Percentiles rank a stretch among this genome's conserved stretches.
These are phyloP conservation scores for Chrysochloris asiatica DNA, from an alignment of 2,113 vertebrate species.

Conservation along the genomic window DNA sequence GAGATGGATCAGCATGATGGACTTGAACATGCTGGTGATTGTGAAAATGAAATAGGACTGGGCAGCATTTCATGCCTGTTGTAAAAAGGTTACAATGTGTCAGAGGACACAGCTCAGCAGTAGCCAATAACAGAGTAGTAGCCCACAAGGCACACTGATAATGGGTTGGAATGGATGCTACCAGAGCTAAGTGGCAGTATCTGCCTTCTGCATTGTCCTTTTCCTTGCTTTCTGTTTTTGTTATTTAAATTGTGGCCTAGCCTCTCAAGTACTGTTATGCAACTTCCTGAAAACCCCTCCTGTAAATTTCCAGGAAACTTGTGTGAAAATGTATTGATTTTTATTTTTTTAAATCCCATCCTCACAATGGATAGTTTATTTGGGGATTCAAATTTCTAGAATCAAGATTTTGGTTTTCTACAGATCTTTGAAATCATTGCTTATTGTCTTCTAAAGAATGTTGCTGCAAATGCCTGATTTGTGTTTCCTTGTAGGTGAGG, in stretches of 20 bases:
- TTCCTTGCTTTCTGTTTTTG: neutral
- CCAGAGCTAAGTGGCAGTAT: neutral
- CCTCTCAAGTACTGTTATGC: neutral
- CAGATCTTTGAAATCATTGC: neutral
- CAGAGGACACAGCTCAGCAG: too few species aligned
- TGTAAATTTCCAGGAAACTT: neutral
- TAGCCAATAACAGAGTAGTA: too few species aligned
- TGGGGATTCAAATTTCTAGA: neutral
- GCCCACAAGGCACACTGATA: neutral
- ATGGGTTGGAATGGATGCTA: too few species aligned
- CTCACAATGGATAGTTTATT: neutral
- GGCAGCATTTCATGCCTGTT: too few species aligned
- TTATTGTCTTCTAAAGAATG: conserved; percentile 44
- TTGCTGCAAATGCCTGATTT: neutral
- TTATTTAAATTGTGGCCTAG: neutral
- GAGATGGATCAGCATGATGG: too few species aligned
- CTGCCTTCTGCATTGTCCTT: accelerated
- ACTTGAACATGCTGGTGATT: too few species aligned
- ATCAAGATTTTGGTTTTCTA: neutral
- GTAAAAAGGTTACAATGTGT: too few species aligned
- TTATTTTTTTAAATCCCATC: too few species aligned
- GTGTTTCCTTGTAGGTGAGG: neutral
- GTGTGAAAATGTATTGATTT: conserved; percentile 1
- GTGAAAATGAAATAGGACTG: too few species aligned
- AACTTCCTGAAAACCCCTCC: neutral